Evolutionary conservation across 2,113 vertebrate species (phyloP).

Genomic region (Polypterus bichir): DNA sequence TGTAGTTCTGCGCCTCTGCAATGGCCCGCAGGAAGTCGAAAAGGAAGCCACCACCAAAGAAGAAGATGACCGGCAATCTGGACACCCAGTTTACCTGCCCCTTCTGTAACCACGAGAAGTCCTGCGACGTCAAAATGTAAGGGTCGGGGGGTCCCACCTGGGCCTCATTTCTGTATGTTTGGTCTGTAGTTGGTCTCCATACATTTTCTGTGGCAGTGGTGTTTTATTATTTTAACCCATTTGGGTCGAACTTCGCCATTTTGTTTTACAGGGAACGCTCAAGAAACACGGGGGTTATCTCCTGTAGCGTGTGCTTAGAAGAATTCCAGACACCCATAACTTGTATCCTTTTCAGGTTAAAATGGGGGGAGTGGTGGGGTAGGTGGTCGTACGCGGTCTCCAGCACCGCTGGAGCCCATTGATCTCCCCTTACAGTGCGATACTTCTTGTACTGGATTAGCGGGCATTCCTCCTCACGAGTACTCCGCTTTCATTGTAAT

Average conservation of each 20-base stretch:
- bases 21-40: conserved; percentile 87
- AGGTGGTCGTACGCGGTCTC: not conserved
- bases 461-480: too few relatives aligned
- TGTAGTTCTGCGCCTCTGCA: not conserved
- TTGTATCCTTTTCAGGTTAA: conserved; percentile 65
- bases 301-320: conserved; percentile 80
- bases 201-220: too few relatives aligned
- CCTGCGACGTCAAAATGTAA: conserved; percentile 88
- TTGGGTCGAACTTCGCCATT: too few relatives aligned
- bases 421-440: not conserved
- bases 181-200: not conserved
- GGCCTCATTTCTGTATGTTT: not conserved
- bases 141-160: conserved; percentile 2
- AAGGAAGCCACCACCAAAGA: conserved; percentile 80
- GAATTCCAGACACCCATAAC: conserved; percentile 92
- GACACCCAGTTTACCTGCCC: conserved; percentile 84
- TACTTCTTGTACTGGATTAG: too few relatives aligned
- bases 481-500: too few relatives aligned
- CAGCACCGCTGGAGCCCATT: not conserved
- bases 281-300: conserved; percentile 83
- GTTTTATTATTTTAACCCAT: not conserved
- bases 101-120: conserved; percentile 86
- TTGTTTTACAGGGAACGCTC: conserved; percentile 65
- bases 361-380: too few relatives aligned
- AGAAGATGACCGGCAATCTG: conserved; percentile 77